Base-by-base conservation (phyloP, 2,113 vertebrate genomes). In the Rhegmatorhina hoffmannsi region DNA sequence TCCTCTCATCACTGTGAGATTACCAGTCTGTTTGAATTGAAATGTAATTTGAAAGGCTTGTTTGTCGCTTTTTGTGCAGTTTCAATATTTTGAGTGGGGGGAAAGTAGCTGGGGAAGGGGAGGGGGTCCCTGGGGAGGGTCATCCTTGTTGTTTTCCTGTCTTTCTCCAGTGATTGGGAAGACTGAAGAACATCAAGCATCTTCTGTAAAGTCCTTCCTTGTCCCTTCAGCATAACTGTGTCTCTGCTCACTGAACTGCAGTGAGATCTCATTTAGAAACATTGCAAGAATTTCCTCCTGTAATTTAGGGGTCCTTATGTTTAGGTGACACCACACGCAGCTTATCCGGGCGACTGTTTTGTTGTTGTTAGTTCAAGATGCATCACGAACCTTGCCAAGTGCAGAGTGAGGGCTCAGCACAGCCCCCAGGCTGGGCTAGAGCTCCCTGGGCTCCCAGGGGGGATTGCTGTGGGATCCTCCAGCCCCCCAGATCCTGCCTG, bases 1-100 rank as follows among this genome's bases (percentile, higher is more conserved):
- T 98, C 95, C 97, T 98, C 97, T 98, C 98, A 98, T 98, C 98
- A 98, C 98, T 98, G 98, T 98, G 98, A 98, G 98, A 98, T 97
- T 94, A 97, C 96, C 92, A 49, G 95, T 96, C 96, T 97, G 94
- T 97, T 94, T 96, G 97, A 97, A 90, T 93, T 94, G 97, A 97
- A 93, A 94, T 97, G 97, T 98, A 96, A 97, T 96, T 97, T 88
- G 94, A 94, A 94, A 97, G 91, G 96, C 87, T 96, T 94, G 96
- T 97, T 96, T 87, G 94, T 97, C 60, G 84, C 94, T 97, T 97
- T 97, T 98, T 97, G 97, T 97, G 97, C 97, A 90, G 95, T 97
- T 97, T 97, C 94, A 93, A 23, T 97, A 95, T 97, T 97, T 95
- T 93, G 91, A 96, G 84, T 64, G 89, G 95, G 94, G 89, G 94